These are phyloP conservation scores for Arctopsyche grandis DNA, from an alignment of 1,140 invertebrate genomes.

Conservation along the genomic window DNA sequence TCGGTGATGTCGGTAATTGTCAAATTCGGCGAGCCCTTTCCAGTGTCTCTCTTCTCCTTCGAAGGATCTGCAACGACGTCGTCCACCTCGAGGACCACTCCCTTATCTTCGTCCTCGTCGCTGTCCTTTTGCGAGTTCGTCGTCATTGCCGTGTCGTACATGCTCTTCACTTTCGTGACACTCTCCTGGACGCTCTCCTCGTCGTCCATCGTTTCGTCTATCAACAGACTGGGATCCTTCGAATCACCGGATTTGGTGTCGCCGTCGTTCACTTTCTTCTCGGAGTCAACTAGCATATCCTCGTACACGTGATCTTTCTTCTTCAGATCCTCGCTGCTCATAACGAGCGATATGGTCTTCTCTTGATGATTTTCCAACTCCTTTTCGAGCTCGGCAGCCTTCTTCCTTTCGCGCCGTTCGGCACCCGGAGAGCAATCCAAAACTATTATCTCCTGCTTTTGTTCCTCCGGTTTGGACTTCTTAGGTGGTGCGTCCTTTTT, in stretches of 20 bases:
- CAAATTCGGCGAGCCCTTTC: constrained; percentile 62
- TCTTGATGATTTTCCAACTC: constrained; percentile 32
- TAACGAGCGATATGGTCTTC: constrained; percentile 48
- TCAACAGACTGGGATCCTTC: constrained; percentile 53
- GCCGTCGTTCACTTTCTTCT: constrained; percentile 47
- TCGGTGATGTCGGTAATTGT: constrained; percentile 65
- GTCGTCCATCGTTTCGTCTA: constrained; percentile 58
- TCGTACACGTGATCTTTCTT: constrained; percentile 70
- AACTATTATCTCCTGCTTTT: constrained; percentile 62
- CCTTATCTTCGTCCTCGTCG: constrained; percentile 55
- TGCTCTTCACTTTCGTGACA: constrained; percentile 49
- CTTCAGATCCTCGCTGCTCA: constrained; percentile 56
- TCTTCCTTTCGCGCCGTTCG: constrained; percentile 59
- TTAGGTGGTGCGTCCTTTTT: constrained; percentile 64
- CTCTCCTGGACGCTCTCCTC: constrained; percentile 46
- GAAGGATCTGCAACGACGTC: constrained; percentile 57
- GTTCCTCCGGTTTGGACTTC: constrained; percentile 61
- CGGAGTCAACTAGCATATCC: constrained; percentile 64
- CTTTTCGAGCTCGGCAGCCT: constrained; percentile 26
- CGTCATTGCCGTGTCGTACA: constrained; percentile 51
- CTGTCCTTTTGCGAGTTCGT: neutral
- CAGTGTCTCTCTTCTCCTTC: constrained; percentile 60
- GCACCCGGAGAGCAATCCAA: constrained; percentile 64
- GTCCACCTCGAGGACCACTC: constrained; percentile 61
- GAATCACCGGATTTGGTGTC: constrained; percentile 48